A percentile compares a stretch with the other conserved stretches of the same genome.
Evolutionary conservation across 2,888 invertebrate species (phyloP).

Genomic region (Trachelus tabidus): DNA sequence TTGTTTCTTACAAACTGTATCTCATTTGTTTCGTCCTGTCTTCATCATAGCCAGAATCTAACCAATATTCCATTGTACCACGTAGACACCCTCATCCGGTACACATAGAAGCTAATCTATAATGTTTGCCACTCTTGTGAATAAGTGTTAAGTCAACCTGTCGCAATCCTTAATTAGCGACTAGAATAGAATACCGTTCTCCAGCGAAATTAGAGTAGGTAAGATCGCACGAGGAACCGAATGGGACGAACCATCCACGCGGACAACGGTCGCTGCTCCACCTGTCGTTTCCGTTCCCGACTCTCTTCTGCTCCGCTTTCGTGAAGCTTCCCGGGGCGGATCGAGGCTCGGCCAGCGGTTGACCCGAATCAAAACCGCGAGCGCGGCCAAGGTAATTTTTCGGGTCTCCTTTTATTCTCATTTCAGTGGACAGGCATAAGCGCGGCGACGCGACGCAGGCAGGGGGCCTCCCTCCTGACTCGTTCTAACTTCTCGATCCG

Average conservation of each 20-base stretch:
- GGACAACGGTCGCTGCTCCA: conserved; percentile 21
- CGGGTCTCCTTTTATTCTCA: background rate
- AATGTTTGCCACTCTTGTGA: background rate
- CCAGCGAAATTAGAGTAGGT: background rate
- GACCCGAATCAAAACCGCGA: conserved; percentile 25
- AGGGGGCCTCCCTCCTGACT: background rate
- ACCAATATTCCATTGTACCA: background rate
- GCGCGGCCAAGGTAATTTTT: conserved; percentile 6
- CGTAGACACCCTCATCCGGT: background rate
- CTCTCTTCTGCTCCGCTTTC: conserved; percentile 27
- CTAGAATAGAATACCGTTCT: background rate
- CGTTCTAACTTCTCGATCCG: background rate
- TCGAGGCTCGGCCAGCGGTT: conserved; percentile 19
- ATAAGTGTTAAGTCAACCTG: background rate
- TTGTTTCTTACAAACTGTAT: background rate
- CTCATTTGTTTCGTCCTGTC: background rate
- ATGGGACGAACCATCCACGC: background rate
- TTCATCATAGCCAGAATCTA: background rate
- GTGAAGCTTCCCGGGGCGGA: conserved; percentile 20
- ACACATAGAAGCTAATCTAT: background rate
- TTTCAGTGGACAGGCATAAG: background rate
- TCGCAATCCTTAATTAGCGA: background rate
- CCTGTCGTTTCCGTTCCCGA: conserved; percentile 24
- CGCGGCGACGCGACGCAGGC: background rate
- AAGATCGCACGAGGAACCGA: background rate